A percentile compares a stretch with the other conserved stretches of the same genome.
These are phyloP conservation scores for Actinostola sp. DNA, from an alignment of 92 coral and sea anemone species.

Conservation along the genomic window DNA sequence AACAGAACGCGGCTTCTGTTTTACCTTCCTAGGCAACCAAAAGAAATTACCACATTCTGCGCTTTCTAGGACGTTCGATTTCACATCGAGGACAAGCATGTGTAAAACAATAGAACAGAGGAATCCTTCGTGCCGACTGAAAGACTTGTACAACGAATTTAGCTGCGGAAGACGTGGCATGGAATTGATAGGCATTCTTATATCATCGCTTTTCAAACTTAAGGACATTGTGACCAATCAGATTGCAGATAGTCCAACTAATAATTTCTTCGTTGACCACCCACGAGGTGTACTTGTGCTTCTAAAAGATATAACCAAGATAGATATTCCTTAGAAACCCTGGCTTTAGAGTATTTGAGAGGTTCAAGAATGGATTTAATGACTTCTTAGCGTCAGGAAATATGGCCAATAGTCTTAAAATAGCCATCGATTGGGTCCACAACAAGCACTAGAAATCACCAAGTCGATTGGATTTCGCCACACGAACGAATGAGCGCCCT, in stretches of 20 bases:
- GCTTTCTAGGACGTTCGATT: no score
- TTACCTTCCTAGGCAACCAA: no score
- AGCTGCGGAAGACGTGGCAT: not conserved
- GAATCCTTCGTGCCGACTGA: no score
- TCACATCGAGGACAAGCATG: no score
- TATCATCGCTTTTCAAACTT: constrained; percentile 37
- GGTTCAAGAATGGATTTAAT: constrained; percentile 27
- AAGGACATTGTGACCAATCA: constrained; percentile 26
- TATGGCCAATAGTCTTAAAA: constrained; percentile 47
- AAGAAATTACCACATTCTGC: no score
- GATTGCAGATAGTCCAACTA: not conserved
- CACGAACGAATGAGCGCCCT: constrained; percentile 32
- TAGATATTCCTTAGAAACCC: not conserved
- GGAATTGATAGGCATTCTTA: constrained; percentile 19
- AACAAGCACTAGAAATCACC: constrained; percentile 22
- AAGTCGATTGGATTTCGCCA: constrained; percentile 35
- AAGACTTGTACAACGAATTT: no score
- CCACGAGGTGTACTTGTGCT: constrained; percentile 18
- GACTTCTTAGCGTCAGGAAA: constrained; percentile 29
- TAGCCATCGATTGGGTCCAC: constrained; percentile 8
- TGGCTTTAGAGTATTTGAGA: constrained; percentile 1
- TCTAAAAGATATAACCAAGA: not conserved
- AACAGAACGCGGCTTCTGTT: no score
- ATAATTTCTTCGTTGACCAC: constrained; percentile 20
- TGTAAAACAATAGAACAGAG: no score